These are phyloP conservation scores for Dryomyza anilis DNA, from an alignment of 2,888 invertebrate species.

Conservation along the genomic window DNA sequence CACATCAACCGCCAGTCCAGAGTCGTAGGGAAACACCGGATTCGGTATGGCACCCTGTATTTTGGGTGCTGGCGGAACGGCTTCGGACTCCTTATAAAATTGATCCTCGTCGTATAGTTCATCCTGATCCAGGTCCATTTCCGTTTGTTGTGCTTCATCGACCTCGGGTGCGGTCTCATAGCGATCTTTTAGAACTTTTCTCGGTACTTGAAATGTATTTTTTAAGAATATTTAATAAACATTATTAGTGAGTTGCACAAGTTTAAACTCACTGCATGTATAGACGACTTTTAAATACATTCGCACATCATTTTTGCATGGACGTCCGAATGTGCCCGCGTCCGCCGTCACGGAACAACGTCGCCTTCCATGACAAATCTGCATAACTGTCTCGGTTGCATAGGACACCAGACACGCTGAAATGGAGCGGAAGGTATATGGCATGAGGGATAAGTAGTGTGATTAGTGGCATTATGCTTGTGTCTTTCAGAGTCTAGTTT, in stretches of 20 bases:
- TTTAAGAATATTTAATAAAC: slow-evolving; percentile 13
- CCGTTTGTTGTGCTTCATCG: slow-evolving; percentile 71
- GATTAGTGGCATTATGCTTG: not conserved
- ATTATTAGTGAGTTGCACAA: not conserved
- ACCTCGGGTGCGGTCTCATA: slow-evolving; percentile 79
- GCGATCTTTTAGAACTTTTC: slow-evolving; percentile 81
- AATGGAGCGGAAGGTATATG: slow-evolving; percentile 24
- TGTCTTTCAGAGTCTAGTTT: not conserved
- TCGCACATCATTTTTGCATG: slow-evolving; percentile 78
- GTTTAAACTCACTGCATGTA: slow-evolving; percentile 76
- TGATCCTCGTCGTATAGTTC: slow-evolving; percentile 65
- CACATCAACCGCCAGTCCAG: slow-evolving; percentile 41
- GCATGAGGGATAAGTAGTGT: slow-evolving; percentile 7
- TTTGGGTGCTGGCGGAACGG: slow-evolving; percentile 65
- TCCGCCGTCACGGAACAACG: slow-evolving; percentile 80
- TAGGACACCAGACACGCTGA: slow-evolving; percentile 85
- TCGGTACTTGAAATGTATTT: slow-evolving; percentile 70
- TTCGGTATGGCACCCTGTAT: slow-evolving; percentile 57
- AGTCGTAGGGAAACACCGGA: slow-evolving; percentile 48
- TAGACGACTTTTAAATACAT: slow-evolving; percentile 87
- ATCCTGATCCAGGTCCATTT: slow-evolving; percentile 63
- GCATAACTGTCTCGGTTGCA: slow-evolving; percentile 90
- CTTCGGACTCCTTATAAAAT: slow-evolving; percentile 66
- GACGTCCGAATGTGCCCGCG: slow-evolving; percentile 80
- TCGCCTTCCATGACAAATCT: slow-evolving; percentile 82